Percentiles rank a stretch among this genome's conserved stretches.
These are phyloP conservation scores for Atta colombica DNA, from an alignment of 1,140 invertebrate species.

Conservation along the genomic window DNA sequence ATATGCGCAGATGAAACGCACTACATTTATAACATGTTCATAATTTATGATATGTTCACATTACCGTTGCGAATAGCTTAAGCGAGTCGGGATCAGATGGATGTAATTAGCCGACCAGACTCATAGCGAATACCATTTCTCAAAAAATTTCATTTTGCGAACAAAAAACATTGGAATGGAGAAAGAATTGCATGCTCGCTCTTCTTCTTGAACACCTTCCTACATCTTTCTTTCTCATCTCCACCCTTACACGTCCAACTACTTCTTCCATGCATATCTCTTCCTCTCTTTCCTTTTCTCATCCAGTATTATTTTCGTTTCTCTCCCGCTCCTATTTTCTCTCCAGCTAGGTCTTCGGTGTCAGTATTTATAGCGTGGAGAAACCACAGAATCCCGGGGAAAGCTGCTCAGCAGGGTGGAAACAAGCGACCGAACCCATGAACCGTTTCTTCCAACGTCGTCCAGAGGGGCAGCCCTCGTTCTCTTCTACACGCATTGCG, in stretches of 20 bases:
- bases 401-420: slow-evolving; percentile 75
- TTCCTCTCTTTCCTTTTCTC: slow-evolving; percentile 25
- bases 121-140: slow-evolving; percentile 39
- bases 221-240: slow-evolving; percentile 68
- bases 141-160: slow-evolving; percentile 75
- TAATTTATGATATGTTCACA: background rate
- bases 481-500: slow-evolving; percentile 59
- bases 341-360: slow-evolving; percentile 59
- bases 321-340: slow-evolving; percentile 23
- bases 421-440: slow-evolving; percentile 72
- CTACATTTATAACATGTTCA: background rate
- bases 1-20: background rate
- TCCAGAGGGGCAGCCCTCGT: slow-evolving; percentile 41
- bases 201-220: slow-evolving; percentile 40
- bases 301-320: slow-evolving; percentile 24
- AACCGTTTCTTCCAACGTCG: slow-evolving; percentile 71
- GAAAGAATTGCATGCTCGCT: slow-evolving; percentile 55
- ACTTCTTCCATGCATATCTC: slow-evolving; percentile 45
- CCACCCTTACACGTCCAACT: slow-evolving; percentile 54
- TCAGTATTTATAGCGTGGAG: slow-evolving; percentile 78
- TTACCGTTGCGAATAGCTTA: background rate
- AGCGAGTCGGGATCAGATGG: slow-evolving; percentile 51
- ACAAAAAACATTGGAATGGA: slow-evolving; percentile 60
- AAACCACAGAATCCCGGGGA: slow-evolving; percentile 71
- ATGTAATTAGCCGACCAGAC: slow-evolving; percentile 73